Conservation (phyloP, 2,888 invertebrate genomes). For the Diabrotica balteata region DNA sequence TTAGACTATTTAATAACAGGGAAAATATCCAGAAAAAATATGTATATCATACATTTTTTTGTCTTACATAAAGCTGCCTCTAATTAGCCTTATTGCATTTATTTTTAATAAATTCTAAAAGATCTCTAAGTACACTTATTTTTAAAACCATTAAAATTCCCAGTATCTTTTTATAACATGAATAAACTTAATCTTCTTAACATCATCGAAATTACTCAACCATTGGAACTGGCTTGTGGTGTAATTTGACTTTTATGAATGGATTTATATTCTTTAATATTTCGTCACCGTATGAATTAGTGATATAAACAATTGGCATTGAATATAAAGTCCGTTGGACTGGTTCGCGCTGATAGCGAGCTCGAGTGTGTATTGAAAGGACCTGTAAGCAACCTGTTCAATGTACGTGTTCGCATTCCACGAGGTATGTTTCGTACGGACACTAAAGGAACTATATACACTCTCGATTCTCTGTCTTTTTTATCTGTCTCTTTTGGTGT, state of each 20-base stretch:
- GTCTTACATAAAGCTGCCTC: too few species aligned
- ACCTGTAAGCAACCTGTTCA: conserved; percentile 42
- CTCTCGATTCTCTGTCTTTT: conserved; percentile 12
- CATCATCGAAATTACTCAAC: conserved; percentile 9
- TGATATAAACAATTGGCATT: conserved; percentile 38
- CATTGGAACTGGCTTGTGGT: background rate
- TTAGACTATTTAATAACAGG: too few species aligned
- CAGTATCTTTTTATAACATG: too few species aligned
- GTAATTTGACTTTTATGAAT: conserved; percentile 24
- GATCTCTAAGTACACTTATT: too few species aligned
- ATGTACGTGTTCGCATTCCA: conserved; percentile 43
- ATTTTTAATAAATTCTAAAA: too few species aligned
- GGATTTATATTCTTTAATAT: conserved; percentile 34
- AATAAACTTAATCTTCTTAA: background rate
- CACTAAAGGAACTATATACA: conserved; percentile 13
- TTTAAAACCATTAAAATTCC: too few species aligned
- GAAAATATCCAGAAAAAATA: too few species aligned
- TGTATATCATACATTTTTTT: too few species aligned
- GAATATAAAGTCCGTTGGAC: conserved; percentile 34
- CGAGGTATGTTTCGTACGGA: conserved; percentile 32
- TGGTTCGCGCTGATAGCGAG: conserved; percentile 38
- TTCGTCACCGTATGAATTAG: conserved; percentile 36
- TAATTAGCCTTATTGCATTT: too few species aligned
- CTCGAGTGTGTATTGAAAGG: conserved; percentile 29
- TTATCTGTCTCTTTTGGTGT: conserved; percentile 19